phyloP scores from a whole-genome alignment of 2,797 vertebrate genomes.

The Xiphophorus birchmanni region DNA sequence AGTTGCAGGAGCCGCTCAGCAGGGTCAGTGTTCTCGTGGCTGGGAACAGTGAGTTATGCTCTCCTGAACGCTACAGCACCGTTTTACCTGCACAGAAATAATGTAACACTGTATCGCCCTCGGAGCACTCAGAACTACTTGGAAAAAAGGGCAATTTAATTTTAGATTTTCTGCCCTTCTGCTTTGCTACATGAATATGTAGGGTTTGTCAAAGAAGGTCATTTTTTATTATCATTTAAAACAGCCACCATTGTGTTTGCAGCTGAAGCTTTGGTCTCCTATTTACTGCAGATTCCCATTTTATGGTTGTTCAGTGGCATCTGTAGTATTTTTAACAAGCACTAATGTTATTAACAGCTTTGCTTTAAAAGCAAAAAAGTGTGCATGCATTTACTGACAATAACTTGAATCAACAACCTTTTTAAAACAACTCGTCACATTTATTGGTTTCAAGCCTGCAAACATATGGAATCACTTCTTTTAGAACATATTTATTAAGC shows the following conservation, averaged over 20 bases:
- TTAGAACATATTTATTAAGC: not conserved
- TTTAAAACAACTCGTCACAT: not conserved
- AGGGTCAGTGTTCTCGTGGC: conserved; percentile 94
- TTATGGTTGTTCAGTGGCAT: conserved; percentile 43
- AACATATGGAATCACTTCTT: not conserved
- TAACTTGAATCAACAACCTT: not conserved
- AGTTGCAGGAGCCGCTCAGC: conserved; percentile 96
- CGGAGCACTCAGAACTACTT: conserved; percentile 31
- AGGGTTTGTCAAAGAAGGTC: conserved; percentile 6
- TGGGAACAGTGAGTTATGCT: conserved; percentile 77
- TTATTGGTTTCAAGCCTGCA: not conserved
- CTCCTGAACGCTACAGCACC: conserved; percentile 58
- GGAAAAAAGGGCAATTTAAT: conserved; percentile 36
- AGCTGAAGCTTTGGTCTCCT: conserved; percentile 9
- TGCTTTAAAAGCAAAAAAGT: conserved; percentile 42
- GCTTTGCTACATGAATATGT: conserved; percentile 27
- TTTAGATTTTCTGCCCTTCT: conserved; percentile 42
- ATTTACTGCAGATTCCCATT: not conserved
- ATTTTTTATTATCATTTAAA: not conserved
- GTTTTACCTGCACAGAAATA: conserved; percentile 47
- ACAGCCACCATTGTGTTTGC: conserved; percentile 24
- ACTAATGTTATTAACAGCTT: conserved; percentile 66
- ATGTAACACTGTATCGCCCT: conserved; percentile 51
- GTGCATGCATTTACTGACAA: conserved; percentile 54
- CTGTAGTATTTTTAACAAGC: conserved; percentile 37